Evolutionary conservation across 2,888 invertebrate species (phyloP).

Genomic region (Exocentrus adspersus): DNA sequence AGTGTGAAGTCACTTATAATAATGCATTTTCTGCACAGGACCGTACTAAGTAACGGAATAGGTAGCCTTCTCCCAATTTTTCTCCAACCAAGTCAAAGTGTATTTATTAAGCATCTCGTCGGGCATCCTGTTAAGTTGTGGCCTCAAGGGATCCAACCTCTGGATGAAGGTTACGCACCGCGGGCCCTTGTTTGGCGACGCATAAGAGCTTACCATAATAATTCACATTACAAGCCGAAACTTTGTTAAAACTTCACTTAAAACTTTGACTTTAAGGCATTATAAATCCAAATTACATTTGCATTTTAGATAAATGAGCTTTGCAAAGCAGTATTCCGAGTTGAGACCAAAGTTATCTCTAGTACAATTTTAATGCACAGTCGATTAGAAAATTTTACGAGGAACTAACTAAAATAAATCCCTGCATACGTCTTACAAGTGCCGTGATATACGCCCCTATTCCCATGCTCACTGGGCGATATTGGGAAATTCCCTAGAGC

Average conservation of each 20-base stretch:
- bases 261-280: not conserved
- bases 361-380: too few relatives aligned
- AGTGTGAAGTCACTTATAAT: not conserved
- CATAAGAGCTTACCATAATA: slow-evolving; percentile 1
- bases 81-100: too few relatives aligned
- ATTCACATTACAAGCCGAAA: slow-evolving; percentile 3
- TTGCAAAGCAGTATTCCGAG: not conserved
- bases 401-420: not conserved
- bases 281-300: slow-evolving; percentile 3
- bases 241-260: slow-evolving; percentile 1
- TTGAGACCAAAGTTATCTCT: too few relatives aligned
- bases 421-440: not conserved
- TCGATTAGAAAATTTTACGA: too few relatives aligned
- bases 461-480: not conserved
- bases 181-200: not conserved
- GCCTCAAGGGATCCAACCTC: not conserved
- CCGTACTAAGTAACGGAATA: not conserved
- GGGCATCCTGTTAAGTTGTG: not conserved
- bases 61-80: too few relatives aligned
- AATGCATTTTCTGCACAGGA: too few relatives aligned
- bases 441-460: not conserved
- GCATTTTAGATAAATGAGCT: not conserved
- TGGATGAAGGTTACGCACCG: not conserved
- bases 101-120: not conserved
- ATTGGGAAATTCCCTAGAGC: not conserved